Evolutionary conservation across 2,113 vertebrate species (phyloP), one percentile per base, ranked within the genome.

Genomic region (Pseudopipra pipra): DNA sequence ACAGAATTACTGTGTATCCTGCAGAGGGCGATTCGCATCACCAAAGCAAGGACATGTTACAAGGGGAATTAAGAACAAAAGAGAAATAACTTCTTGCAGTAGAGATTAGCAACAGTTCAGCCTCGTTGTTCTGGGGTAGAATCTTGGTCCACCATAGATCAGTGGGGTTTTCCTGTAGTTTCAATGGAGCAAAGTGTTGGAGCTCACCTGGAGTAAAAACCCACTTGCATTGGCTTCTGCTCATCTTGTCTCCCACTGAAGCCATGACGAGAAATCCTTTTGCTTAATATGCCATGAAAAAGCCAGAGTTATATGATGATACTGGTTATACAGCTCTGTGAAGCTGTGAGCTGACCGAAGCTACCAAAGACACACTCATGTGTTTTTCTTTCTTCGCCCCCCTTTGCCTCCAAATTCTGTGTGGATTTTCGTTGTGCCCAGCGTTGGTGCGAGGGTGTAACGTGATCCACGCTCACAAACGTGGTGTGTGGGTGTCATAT

Each of bases 1-100:
- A 73, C 81, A 84, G 87, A 89, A 90, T 90, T 86, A n/a, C 83
- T 85, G 16, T 46, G 44, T 74, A 46, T 85, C 79, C 87, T 75
- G 59, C 37, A 46, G n/a, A 76, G 37, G 18, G 47, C 2, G 3
- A 80, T 88, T 94, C 79, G 87, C 79, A 90, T 92, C 81, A 67
- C 75, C 46, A 37, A 62, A 81, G 70, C 44, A 71, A 52, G 59
- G 72, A 35, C 43, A 19, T 35, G 27, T 93, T 86, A 52, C 43
- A 62, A 51, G 54, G 44, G 72, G 44, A 87, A 83, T 92, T 49
- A 86, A 85, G 80, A 88, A 75, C 33, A 58, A 67, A 55, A 79
- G 62, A 52, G 49, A 63, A 79, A 59, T 31, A 66, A 41, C 37
- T 75, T 85, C 63, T 27, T 85, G 67, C 18, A 79, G 33, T 47